These are phyloP conservation scores for Latheticus oryzae DNA, from an alignment of 2,888 invertebrate genomes.

Conservation along the genomic window DNA sequence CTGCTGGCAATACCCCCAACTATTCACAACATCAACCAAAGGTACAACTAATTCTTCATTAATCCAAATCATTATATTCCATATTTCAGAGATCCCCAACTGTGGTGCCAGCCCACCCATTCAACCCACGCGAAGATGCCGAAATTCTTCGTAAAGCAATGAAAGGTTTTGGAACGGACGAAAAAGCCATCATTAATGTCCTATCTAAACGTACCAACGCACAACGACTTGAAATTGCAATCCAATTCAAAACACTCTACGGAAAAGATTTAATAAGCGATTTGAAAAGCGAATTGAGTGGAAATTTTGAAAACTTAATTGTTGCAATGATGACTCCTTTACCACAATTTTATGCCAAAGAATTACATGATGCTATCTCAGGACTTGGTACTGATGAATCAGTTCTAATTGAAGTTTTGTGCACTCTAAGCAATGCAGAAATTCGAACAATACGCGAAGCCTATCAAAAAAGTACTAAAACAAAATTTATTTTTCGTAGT, in stretches of 20 bases:
- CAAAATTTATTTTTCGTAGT: background rate
- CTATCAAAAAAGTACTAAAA: constrained; percentile 34
- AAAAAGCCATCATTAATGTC: constrained; percentile 83
- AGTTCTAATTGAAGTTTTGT: constrained; percentile 85
- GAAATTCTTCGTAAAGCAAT: constrained; percentile 86
- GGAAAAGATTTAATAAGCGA: constrained; percentile 79
- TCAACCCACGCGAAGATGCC: constrained; percentile 81
- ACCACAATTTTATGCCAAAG: constrained; percentile 83
- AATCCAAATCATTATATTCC: constrained; percentile 12
- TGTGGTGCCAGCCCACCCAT: constrained; percentile 73
- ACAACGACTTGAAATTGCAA: constrained; percentile 84
- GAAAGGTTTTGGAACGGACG: constrained; percentile 84
- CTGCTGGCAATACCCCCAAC: constrained; percentile 22
- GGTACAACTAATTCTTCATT: constrained; percentile 13
- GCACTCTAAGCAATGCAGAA: constrained; percentile 84
- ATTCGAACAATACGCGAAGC: constrained; percentile 75
- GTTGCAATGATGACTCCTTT: constrained; percentile 85
- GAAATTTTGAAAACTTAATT: constrained; percentile 84
- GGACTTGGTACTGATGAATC: constrained; percentile 86
- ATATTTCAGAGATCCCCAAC: constrained; percentile 77
- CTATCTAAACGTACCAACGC: constrained; percentile 81
- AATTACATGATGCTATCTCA: constrained; percentile 83
- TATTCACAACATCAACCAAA: constrained; percentile 19
- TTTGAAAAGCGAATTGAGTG: constrained; percentile 84
- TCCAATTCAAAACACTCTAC: constrained; percentile 83